Percentiles rank a stretch among this genome's conserved stretches.
These are phyloP conservation scores for Schizaphis graminum DNA, from an alignment of 2,888 invertebrate genomes.

Conservation along the genomic window DNA sequence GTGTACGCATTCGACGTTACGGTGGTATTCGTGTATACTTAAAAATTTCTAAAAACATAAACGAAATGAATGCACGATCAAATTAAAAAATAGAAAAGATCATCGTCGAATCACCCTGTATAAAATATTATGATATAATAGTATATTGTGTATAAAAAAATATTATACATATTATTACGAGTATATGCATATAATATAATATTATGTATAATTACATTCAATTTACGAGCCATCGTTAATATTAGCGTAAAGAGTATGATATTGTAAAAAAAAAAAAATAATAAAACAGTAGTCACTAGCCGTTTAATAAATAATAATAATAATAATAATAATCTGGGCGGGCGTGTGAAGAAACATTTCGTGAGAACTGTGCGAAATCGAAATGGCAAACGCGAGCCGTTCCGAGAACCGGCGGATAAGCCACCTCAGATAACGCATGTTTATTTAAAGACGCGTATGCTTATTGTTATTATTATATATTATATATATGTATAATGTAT, in stretches of 20 bases:
- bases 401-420: conserved; percentile 52
- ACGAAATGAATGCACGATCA: background rate
- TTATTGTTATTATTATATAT: background rate
- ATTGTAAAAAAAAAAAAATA: background rate
- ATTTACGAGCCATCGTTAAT: background rate
- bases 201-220: background rate
- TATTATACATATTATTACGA: too few species aligned
- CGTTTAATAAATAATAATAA: background rate
- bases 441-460: conserved; percentile 41
- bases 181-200: too few species aligned
- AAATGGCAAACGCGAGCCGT: conserved; percentile 48
- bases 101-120: background rate
- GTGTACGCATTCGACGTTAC: background rate
- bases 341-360: conserved; percentile 53
- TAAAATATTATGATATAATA: background rate
- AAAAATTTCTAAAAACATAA: background rate
- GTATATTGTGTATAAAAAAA: background rate
- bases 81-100: background rate
- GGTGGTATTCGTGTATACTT: background rate
- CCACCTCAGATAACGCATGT: conserved; percentile 48
- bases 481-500: background rate
- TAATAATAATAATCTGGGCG: background rate
- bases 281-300: background rate
- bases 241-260: background rate
- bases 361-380: conserved; percentile 54